phyloP scores from a whole-genome alignment of 2,113 vertebrate species.

The Microtus montanus region DNA sequence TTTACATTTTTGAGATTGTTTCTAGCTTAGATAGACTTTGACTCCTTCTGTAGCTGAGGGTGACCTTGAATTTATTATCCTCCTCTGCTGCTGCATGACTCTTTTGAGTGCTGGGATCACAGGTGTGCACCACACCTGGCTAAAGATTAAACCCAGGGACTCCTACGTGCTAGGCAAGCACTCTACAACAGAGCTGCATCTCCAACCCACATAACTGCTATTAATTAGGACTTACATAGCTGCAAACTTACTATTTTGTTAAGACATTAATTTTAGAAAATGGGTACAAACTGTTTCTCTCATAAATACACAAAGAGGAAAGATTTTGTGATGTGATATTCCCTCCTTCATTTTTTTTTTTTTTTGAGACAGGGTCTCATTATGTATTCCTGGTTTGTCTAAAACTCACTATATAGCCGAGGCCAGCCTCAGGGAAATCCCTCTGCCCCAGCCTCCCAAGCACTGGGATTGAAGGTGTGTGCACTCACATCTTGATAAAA shows the following conservation, averaged over 20 bases:
- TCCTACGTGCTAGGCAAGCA: not conserved
- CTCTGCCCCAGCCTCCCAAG: not conserved
- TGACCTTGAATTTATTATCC: not conserved
- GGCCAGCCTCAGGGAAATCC: not conserved
- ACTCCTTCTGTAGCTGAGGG: not conserved
- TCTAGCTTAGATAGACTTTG: not conserved
- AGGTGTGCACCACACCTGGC: too few relatives aligned
- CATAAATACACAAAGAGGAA: not conserved
- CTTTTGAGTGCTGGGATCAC: not conserved
- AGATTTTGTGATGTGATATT: not conserved
- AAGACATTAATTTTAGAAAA: slow-evolving; percentile 41
- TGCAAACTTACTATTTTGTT: not conserved
- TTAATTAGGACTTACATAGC: not conserved
- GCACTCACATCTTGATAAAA: not conserved
- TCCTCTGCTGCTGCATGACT: not conserved
- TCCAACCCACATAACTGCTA: not conserved
- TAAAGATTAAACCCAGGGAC: not conserved
- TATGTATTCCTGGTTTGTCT: not conserved
- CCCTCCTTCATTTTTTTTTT: not conserved
- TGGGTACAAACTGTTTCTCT: slow-evolving; percentile 32
- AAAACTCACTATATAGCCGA: not conserved
- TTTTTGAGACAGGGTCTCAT: not conserved
- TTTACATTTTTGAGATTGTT: not conserved
- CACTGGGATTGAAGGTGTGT: not conserved
- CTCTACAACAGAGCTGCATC: not conserved